phyloP scores from a whole-genome alignment of 2,888 invertebrate genomes.

The Diplolepis rosae region DNA sequence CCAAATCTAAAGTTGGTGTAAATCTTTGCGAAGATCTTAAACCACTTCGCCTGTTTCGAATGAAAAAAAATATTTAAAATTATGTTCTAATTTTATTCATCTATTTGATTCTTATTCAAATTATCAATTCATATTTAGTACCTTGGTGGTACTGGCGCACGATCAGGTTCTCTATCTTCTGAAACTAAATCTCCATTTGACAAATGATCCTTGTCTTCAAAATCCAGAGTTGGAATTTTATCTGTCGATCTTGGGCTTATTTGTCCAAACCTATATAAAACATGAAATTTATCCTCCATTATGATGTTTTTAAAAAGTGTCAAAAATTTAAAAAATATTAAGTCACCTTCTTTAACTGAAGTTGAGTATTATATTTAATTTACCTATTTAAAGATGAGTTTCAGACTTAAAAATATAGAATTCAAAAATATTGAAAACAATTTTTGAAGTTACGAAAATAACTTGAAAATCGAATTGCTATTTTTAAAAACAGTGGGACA shows the following conservation, averaged over 20 bases:
- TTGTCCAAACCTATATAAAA: conserved; percentile 62
- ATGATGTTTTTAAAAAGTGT: background rate
- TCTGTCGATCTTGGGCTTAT: conserved; percentile 63
- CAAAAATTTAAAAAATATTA: too few species aligned
- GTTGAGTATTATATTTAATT: too few species aligned
- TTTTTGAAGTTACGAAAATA: background rate
- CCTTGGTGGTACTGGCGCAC: conserved; percentile 64
- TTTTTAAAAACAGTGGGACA: background rate
- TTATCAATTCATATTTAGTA: conserved; percentile 42
- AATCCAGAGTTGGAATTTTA: conserved; percentile 62
- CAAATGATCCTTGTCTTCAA: conserved; percentile 50
- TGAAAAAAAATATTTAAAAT: background rate
- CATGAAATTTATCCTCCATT: background rate
- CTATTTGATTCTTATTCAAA: background rate
- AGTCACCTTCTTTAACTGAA: too few species aligned
- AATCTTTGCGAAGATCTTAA: conserved; percentile 62
- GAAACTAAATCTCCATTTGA: conserved; percentile 47
- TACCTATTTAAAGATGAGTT: too few species aligned
- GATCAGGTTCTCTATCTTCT: conserved; percentile 52
- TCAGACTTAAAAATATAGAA: too few species aligned
- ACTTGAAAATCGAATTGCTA: background rate
- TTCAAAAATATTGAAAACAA: background rate
- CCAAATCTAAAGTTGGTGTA: conserved; percentile 41
- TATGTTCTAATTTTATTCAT: background rate
- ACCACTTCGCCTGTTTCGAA: conserved; percentile 58